Conservation (phyloP, 2,797 vertebrate species). For the Rhinatrema bivittatum region DNA sequence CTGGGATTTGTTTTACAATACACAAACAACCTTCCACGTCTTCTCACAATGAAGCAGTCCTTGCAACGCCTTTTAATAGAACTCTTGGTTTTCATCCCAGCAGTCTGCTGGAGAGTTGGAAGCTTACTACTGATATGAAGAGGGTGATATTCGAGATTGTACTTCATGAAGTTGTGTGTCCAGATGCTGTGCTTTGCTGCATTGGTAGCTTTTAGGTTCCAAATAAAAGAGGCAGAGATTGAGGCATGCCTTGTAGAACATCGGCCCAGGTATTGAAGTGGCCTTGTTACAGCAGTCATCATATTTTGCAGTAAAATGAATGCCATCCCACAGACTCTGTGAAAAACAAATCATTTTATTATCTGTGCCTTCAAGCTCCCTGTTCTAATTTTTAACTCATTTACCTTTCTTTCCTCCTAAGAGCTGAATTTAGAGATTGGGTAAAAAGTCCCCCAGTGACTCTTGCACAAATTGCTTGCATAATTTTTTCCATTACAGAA, state of each 20-base stretch:
- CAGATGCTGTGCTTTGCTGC: neutral
- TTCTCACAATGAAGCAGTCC: constrained; percentile 78
- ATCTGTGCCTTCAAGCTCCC: too few relatives aligned
- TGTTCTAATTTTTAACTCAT: too few relatives aligned
- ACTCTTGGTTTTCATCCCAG: constrained; percentile 76
- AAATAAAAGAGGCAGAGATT: constrained; percentile 24
- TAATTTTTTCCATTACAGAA: too few relatives aligned
- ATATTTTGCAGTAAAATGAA: constrained; percentile 42
- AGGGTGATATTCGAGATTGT: fast-evolving
- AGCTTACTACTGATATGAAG: constrained; percentile 17
- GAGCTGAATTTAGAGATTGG: too few relatives aligned
- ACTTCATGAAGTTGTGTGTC: neutral
- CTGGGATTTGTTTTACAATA: constrained; percentile 74
- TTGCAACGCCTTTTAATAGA: constrained; percentile 71
- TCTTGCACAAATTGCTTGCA: too few relatives aligned
- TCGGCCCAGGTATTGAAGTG: constrained; percentile 32
- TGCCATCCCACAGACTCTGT: constrained; percentile 55
- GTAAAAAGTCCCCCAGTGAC: too few relatives aligned
- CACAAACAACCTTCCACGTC: constrained; percentile 73
- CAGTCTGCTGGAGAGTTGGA: constrained; percentile 29
- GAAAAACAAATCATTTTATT: neutral
- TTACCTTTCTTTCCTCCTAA: too few relatives aligned
- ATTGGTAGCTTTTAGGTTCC: constrained; percentile 6
- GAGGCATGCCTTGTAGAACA: constrained; percentile 11
- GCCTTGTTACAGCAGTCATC: constrained; percentile 32